Conservation (phyloP, 2,113 vertebrate genomes). For the Empidonax traillii region DNA sequence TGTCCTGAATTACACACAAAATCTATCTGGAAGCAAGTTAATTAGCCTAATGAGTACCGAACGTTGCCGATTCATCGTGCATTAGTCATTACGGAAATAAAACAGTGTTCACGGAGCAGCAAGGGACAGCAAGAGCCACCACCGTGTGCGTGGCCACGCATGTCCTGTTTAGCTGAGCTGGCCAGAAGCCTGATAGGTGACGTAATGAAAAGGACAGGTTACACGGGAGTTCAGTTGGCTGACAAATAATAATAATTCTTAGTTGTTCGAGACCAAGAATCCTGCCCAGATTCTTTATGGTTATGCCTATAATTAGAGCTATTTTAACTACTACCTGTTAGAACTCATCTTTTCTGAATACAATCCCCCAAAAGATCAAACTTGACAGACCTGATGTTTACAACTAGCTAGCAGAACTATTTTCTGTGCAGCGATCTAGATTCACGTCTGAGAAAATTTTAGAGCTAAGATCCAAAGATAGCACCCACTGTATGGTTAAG, state of each 20-base stretch:
- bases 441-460: neutral
- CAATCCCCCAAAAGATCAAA: neutral
- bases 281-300: neutral
- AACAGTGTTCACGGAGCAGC: neutral
- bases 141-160: neutral
- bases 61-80: neutral
- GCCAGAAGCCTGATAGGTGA: neutral
- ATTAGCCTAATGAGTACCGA: neutral
- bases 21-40: neutral
- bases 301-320: neutral
- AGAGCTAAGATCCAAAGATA: neutral
- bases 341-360: neutral
- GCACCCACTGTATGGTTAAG: neutral
- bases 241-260: neutral
- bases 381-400: neutral
- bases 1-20: neutral
- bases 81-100: conserved; percentile 11
- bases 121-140: neutral
- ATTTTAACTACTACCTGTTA: neutral
- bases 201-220: neutral
- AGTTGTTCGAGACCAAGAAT: neutral
- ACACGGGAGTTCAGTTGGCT: neutral
- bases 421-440: neutral
- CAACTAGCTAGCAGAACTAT: neutral
- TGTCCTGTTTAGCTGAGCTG: neutral